A percentile compares a stretch with the other conserved stretches of the same genome.
Evolutionary conservation across 2,113 vertebrate species (phyloP).

Genomic region (Oryzias curvinotus): DNA sequence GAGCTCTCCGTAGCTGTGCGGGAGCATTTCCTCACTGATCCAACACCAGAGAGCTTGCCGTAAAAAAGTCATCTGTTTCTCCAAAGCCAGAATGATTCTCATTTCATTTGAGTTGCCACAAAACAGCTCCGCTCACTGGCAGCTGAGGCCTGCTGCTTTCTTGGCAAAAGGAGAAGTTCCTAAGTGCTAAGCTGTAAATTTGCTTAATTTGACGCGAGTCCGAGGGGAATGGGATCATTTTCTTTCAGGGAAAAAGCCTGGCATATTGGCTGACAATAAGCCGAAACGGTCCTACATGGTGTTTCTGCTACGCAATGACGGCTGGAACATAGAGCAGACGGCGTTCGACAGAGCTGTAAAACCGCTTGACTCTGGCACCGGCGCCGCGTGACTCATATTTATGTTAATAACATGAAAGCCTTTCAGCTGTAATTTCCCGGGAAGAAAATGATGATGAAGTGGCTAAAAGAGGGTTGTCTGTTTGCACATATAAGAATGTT

Average conservation of each 20-base stretch:
- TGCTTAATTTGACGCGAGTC: conserved; percentile 81
- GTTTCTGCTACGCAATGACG: conserved; percentile 63
- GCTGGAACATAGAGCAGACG: conserved; percentile 66
- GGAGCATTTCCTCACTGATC: conserved; percentile 61
- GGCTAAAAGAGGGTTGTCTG: conserved; percentile 28
- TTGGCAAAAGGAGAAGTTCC: conserved; percentile 76
- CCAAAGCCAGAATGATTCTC: conserved; percentile 58
- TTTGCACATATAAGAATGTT: conserved; percentile 18
- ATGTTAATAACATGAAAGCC: conserved; percentile 50
- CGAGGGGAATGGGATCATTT: conserved; percentile 72
- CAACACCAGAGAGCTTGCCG: conserved; percentile 59
- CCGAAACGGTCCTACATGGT: conserved; percentile 72
- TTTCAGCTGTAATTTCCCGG: conserved; percentile 46
- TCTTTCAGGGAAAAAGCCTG: conserved; percentile 71
- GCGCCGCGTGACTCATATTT: conserved; percentile 60
- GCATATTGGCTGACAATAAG: conserved; percentile 75
- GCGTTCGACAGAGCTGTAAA: conserved; percentile 66
- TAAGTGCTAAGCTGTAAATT: conserved; percentile 81
- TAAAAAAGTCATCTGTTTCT: conserved; percentile 27
- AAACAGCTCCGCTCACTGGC: conserved; percentile 50
- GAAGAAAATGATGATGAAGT: conserved; percentile 40
- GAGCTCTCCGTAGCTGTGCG: conserved; percentile 55
- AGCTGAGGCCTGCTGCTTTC: conserved; percentile 61
- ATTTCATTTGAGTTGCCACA: conserved; percentile 59
- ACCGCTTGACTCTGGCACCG: conserved; percentile 53